Evolutionary conservation across 2,888 invertebrate genomes (phyloP), one percentile per base, ranked within the genome.

Genomic region (Balanococcus diminutus): DNA sequence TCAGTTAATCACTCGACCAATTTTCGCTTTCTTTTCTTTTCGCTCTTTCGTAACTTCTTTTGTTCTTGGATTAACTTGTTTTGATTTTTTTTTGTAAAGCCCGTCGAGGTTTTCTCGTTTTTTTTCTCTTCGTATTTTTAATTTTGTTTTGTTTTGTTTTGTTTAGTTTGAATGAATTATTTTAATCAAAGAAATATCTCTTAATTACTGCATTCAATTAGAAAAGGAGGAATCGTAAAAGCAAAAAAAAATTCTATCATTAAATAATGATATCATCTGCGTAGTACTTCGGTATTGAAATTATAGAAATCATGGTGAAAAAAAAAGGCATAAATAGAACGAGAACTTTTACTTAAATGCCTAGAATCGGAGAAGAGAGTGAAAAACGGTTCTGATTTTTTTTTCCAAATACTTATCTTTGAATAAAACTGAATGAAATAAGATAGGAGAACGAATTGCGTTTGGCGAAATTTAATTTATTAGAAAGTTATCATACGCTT

Each of bases 121-220:
- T 28, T 67, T 67, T 67, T 25, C 14, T 14, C 3, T 28, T 25
- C 25, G 61, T 28, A 11, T 67, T 67, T 25, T 67, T 25, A 9
- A 14, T 28, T 67, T 46, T 6, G 36, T 9, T 9, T 28, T 1
- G 4, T 67, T 67, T 67, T 9, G 22, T 67, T 67, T 28, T 25
- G 61, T 28, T 11, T 25, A 25, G 5, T 67, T 67, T 28, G 61
- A 67, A 67, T 67, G 61, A 67, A 67, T 67, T 28, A 67, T 67
- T 67, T 67, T 67, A 67, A 67, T 67, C 28, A 67, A 67, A 67
- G 61, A 67, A 25, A 67, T 67, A 25, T 28, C 61, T 14, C 28
- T 67, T 67, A 67, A 67, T 67, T 67, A 67, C 61, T 67, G 61
- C 28, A 25, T 28, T 67, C 61, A 67, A 67, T 67, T 67, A 67